Evolutionary conservation across 1,140 invertebrate genomes (phyloP), one percentile per base, ranked within the genome.

Genomic region (Aethina tumida): DNA sequence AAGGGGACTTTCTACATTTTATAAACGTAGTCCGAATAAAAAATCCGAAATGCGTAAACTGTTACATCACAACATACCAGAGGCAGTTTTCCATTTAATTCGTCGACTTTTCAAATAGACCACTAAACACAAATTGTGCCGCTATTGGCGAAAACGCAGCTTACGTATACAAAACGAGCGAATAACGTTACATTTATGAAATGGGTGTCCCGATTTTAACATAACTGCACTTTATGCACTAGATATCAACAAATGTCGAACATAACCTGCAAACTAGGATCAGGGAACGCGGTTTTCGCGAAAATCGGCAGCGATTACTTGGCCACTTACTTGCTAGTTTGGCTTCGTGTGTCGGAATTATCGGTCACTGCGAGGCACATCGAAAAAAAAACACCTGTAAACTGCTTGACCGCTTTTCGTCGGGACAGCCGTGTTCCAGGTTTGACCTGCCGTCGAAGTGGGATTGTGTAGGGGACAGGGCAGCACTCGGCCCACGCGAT

Each of bases 321-420:
- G 15, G n/a, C 9, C 25, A 49, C 44, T 54, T 43, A 52, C 47
- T n/a, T n/a, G n/a, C n/a, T n/a, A n/a, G n/a, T n/a, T n/a, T n/a
- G n/a, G n/a, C n/a, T n/a, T n/a, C n/a, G 34, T 50, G 33, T 33
- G 28, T 45, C 25, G 32, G 28, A 47, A 37, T 34, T 38, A 33
- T 35, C 38, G 52, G 25, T 40, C 44, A 50, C 49, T 50, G 52
- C 32, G 51, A 53, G 50, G 49, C 52, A 56, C 54, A 52, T 58
- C 53, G 43, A 49, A 56, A 53, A 57, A 58, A 58, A 58, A 59
- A 59, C 57, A 59, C 55, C 56, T 58, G 56, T 58, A 53, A 46
- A 55, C 47, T 41, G 50, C 53, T 53, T 60, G 59, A 62, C 59
- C 59, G 59, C 59, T 62, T 62, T 60, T 57, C 58, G 50, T 53